Base-by-base conservation (phyloP, 2,797 vertebrate genomes). In the Anguilla obscura region DNA sequence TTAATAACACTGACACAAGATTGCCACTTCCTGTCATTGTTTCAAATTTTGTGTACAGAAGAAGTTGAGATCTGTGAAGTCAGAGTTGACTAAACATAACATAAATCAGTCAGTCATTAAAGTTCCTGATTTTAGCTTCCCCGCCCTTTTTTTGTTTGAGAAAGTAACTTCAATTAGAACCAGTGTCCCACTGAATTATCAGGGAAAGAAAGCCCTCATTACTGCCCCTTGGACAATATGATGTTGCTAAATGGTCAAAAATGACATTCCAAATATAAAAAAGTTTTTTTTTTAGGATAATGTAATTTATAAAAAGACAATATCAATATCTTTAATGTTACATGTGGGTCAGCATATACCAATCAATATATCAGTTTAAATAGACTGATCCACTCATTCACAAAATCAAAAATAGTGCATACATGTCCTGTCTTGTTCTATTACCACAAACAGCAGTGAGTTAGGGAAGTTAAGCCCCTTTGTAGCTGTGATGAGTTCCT, bases 1-100 rank as follows among this genome's bases (percentile, higher is more conserved):
- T 92, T 89, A 90, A 3, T 93, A 92, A 92, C 89, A 71, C 84
- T 92, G 90, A 92, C 93, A 87, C 88, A 87, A 93, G 84, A 93
- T 91, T 92, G 92, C 89, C 89, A 91, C 93, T 95, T 96, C 96
- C 96, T 92, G 91, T 92, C 93, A 95, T 96, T 96, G 95, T 96
- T 95, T 92, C 89, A 89, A 90, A 91, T 91, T 86, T 92, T 90
- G 92, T 93, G 93, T 95, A 93, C 94, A 92, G 94, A 93, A 93
- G 89, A 93, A 93, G 91, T 91, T 89, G 74, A 87, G 90, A 93
- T 91, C 93, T 90, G 90, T 86, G 91, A 88, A 88, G 89, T 85
- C 85, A 58, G 85, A 89, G 90, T 87, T 89, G 86, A 92, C 93
- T 89, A 92, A 91, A 93, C 92, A 93, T 90, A 90, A 88, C 91